Evolutionary conservation across 2,113 vertebrate genomes (phyloP), one percentile per base, ranked within the genome.

Genomic region (Vicugna pacos): DNA sequence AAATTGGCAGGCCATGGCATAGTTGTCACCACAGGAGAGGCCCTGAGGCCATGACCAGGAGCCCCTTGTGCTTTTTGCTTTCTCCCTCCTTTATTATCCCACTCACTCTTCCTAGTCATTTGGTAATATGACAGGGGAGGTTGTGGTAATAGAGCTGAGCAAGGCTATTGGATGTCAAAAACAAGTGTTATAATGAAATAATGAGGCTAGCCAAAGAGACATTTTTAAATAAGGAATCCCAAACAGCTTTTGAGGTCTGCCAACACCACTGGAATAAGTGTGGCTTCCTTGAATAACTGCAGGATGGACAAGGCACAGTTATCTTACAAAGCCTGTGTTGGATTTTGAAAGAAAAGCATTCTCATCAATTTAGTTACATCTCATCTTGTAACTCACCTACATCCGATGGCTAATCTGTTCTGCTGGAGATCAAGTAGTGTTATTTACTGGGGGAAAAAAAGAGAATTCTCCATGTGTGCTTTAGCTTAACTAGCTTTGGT

Each of bases 141-240:
- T 22, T 82, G 50, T 72, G 26, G 42, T 42, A 42, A 73, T 30
- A 77, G 70, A 82, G 67, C 60, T 67, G 64, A 89, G 32, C 67
- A 83, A 86, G 87, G 32, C 84, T 52, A 42, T 52, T 70, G 30
- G 38, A 54, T 73, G 30, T 82, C 30, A 85, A 65, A 87, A 93
- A n/a, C 54, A 84, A 95, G 58, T 89, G 8, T 73, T 79, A 20
- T 5, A 67, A 83, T 96, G 69, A 91, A 89, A 94, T 89, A 94
- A 96, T 30, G 19, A 95, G 48, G 60, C 81, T 72, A 17, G 24
- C n/a, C 88, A 91, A 70, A 94, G 89, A 94, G 9, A 4, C 30
- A 77, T 96, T 90, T 88, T 94, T 11, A 94, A 95, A 81, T 91
- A 84, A 93, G 26, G 13, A 87, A 80, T 79, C 42, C 42, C 91